Conservation (phyloP, 2,888 invertebrate genomes). For the Ecliptopera silaceata region DNA sequence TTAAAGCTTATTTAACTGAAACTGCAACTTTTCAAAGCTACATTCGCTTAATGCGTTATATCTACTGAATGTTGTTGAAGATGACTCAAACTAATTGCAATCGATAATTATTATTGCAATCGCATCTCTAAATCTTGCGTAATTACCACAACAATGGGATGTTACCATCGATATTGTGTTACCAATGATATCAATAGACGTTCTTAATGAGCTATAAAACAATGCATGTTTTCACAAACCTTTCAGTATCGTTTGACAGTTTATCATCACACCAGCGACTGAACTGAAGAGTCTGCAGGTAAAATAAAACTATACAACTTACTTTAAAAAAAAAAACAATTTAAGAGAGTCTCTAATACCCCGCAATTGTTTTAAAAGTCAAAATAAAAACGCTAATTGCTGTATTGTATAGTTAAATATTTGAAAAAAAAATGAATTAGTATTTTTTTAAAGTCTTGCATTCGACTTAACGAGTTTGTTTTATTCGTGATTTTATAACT, state of each 20-base stretch:
- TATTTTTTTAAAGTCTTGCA: too few species aligned
- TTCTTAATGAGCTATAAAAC: conserved; percentile 40
- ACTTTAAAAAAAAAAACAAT: not conserved
- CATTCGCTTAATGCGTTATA: too few species aligned
- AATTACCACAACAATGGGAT: conserved; percentile 39
- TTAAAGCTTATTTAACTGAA: too few species aligned
- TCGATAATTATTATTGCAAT: conserved; percentile 22
- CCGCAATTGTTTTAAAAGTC: too few species aligned
- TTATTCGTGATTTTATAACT: too few species aligned
- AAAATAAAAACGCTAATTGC: too few species aligned
- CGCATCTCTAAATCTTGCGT: conserved; percentile 9
- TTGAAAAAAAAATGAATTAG: too few species aligned
- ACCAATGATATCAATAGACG: conserved; percentile 31
- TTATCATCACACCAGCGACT: not conserved
- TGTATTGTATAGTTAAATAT: too few species aligned
- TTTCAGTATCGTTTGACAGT: conserved; percentile 29
- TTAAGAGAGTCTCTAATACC: too few species aligned
- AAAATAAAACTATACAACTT: not conserved
- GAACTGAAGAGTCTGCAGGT: not conserved
- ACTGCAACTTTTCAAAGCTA: too few species aligned
- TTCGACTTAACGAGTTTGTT: too few species aligned
- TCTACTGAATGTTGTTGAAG: not conserved
- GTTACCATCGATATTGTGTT: conserved; percentile 21
- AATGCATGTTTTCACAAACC: conserved; percentile 27
- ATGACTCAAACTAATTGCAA: conserved; percentile 13